Percentiles rank a stretch among this genome's conserved stretches.
These are phyloP conservation scores for Acrocephalus kingi DNA, from an alignment of 2,113 vertebrate genomes.

Conservation along the genomic window DNA sequence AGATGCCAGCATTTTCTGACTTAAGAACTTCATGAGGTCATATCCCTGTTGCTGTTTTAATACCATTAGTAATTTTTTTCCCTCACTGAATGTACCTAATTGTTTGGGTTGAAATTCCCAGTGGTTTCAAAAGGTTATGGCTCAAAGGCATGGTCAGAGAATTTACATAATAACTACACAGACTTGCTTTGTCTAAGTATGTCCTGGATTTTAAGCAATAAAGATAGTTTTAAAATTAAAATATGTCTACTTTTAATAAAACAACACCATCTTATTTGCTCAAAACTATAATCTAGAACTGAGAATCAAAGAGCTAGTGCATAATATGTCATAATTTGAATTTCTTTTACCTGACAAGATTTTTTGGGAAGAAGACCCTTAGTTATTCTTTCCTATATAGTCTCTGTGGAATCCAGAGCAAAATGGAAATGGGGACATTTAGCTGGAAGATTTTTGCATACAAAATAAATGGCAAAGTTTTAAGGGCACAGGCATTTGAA, in stretches of 20 bases:
- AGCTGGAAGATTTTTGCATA: constrained; percentile 57
- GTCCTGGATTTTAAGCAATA: not conserved
- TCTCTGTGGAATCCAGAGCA: constrained; percentile 29
- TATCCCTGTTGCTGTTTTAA: not conserved
- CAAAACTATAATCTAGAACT: not conserved
- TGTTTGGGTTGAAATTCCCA: constrained; percentile 14
- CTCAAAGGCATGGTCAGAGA: constrained; percentile 1
- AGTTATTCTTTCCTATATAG: not conserved
- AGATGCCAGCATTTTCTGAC: not conserved
- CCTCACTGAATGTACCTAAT: not conserved
- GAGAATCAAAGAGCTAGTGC: not conserved
- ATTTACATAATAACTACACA: not conserved
- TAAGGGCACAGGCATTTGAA: constrained; percentile 68
- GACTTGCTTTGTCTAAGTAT: not conserved
- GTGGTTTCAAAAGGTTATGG: constrained; percentile 24
- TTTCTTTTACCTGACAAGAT: constrained; percentile 6
- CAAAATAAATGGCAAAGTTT: constrained; percentile 64
- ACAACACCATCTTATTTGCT: not conserved
- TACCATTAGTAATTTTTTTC: not conserved
- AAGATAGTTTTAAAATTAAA: not conserved
- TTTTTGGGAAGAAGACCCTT: not conserved
- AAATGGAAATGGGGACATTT: constrained; percentile 68
- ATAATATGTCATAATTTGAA: not conserved
- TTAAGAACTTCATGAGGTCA: not conserved
- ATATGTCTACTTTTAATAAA: not conserved